Percentiles rank a stretch among this genome's conserved stretches.
Conservation (phyloP, 2,113 vertebrate species). For the Chaenocephalus aceratus region DNA sequence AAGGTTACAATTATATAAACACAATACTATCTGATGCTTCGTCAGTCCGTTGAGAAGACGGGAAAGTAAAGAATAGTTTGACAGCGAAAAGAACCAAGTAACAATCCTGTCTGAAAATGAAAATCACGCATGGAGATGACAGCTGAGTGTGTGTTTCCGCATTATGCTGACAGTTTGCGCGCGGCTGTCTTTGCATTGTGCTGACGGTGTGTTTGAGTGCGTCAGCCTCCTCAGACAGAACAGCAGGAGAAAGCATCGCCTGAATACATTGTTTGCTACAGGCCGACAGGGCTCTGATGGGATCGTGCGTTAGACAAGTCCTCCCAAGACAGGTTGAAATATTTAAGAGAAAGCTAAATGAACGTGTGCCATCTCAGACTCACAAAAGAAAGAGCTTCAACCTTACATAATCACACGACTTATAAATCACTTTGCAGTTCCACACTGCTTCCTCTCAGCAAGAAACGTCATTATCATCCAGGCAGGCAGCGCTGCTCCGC, state of each 20-base stretch:
- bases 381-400: constrained; percentile 12
- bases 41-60: background rate
- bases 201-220: constrained; percentile 27
- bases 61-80: background rate
- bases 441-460: constrained; percentile 14
- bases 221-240: constrained; percentile 26
- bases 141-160: constrained; percentile 13
- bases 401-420: constrained; percentile 6
- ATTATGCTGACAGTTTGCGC: constrained; percentile 31
- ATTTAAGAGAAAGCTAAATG: background rate
- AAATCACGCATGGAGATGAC: background rate
- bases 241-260: constrained; percentile 17
- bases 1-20: background rate
- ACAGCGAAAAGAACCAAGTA: background rate
- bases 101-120: background rate
- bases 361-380: background rate
- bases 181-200: constrained; percentile 24
- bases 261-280: constrained; percentile 30
- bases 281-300: constrained; percentile 8
- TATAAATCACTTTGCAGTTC: constrained; percentile 5
- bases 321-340: background rate
- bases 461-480: background rate
- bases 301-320: background rate
- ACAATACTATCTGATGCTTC: too few relatives aligned
- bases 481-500: background rate